phyloP scores from a whole-genome alignment of 2,888 invertebrate genomes.

The Thereva nobilitata region DNA sequence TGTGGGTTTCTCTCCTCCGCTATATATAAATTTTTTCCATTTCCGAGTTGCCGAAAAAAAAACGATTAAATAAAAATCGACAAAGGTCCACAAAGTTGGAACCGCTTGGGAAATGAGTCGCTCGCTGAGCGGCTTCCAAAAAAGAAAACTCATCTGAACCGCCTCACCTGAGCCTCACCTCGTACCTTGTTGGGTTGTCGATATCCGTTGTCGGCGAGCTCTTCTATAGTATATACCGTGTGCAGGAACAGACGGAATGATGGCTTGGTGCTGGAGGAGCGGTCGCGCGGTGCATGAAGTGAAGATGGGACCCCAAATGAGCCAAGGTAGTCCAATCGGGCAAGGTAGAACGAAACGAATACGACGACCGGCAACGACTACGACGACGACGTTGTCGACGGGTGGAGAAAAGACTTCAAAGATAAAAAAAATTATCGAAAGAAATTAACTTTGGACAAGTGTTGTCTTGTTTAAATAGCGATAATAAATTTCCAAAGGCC shows the following conservation, averaged over 20 bases:
- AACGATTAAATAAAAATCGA: conserved; percentile 8
- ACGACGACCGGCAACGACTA: no score
- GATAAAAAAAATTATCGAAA: conserved; percentile 36
- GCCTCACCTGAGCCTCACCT: neutral
- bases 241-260: no score
- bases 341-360: no score
- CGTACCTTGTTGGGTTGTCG: conserved; percentile 19
- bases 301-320: conserved; percentile 5
- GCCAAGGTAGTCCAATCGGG: neutral
- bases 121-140: conserved; percentile 4
- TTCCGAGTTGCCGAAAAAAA: conserved; percentile 2
- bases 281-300: neutral
- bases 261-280: no score
- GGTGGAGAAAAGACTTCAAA: conserved; percentile 25
- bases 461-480: conserved; percentile 37
- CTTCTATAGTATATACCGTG: neutral
- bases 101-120: conserved; percentile 25
- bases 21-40: conserved; percentile 8
- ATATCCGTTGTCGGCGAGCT: conserved; percentile 23
- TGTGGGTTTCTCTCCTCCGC: conserved; percentile 3
- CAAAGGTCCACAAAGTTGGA: neutral
- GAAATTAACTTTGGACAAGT: conserved; percentile 36
- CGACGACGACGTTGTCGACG: conserved; percentile 13
- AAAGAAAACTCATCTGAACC: conserved; percentile 14
- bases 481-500: conserved; percentile 33